These are phyloP conservation scores for Lepidonotus clava DNA, from an alignment of 2,888 invertebrate genomes.

Conservation along the genomic window DNA sequence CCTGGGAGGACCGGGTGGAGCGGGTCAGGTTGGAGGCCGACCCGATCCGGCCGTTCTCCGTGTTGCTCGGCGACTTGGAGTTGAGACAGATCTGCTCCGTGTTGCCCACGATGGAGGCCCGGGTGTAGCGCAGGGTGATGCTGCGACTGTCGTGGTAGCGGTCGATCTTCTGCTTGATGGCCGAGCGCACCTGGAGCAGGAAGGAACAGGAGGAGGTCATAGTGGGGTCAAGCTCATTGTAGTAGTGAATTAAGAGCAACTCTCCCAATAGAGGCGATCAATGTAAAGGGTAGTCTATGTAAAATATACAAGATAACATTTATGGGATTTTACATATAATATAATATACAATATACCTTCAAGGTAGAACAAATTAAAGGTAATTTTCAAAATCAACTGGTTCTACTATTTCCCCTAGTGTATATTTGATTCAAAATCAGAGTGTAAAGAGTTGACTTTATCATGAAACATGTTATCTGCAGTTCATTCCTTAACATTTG, in stretches of 20 bases:
- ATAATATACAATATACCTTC: no score
- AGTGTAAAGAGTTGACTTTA: no score
- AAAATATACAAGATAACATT: no score
- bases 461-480: no score
- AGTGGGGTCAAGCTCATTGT: no score
- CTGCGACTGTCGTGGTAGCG: constrained; percentile 59
- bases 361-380: no score
- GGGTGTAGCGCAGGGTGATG: constrained; percentile 59
- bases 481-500: no score
- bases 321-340: no score
- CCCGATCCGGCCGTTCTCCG: constrained; percentile 35
- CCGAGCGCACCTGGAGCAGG: constrained; percentile 56
- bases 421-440: no score
- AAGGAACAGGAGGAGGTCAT: no score
- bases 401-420: no score
- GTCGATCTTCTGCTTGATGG: constrained; percentile 54
- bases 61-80: constrained; percentile 2
- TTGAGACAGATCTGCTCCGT: constrained; percentile 52
- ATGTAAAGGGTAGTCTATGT: neutral
- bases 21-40: constrained; percentile 44
- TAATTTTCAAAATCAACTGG: no score
- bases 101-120: constrained; percentile 57
- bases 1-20: constrained; percentile 30
- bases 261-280: neutral
- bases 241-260: neutral